Evolutionary conservation across 2,113 vertebrate species (phyloP), one percentile per base, ranked within the genome.

Genomic region (Orycteropus afer): DNA sequence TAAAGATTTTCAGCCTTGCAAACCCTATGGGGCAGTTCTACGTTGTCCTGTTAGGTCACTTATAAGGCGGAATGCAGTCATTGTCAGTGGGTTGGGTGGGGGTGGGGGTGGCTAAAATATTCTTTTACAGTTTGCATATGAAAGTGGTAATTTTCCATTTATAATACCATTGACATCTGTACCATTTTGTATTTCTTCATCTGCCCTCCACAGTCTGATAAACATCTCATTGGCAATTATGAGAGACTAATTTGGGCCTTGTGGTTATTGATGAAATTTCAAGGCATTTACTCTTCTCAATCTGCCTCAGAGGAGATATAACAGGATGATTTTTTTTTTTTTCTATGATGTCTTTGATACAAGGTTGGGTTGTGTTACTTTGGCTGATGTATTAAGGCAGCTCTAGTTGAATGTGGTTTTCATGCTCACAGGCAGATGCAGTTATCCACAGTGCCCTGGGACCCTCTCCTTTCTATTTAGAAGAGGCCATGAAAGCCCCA

Each of bases 181-280:
- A 78, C 59, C 59, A 77, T 49, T 89, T 95, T 79, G 2, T 18
- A 84, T 86, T 2, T 6, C 0, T 23, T 85, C 59, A 11, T 65
- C 89, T 55, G 40, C 23, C 77, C 27, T 78, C 23, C n/a, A 3
- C 47, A 55, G 7, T 87, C 18, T 49, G 5, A 34, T 89, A 25
- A n/a, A 55, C 42, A 22, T 51, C 27, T 40, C 15, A 0, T 25
- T 55, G 83, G 89, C 45, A 7, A 15, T 12, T 40, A 5, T n/a
- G 85, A 91, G n/a, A 45, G 23, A 32, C 49, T 92, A 22, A 93
- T 89, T 93, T 87, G 87, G 49, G n/a, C 18, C 65, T 47, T 77
- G 53, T 76, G 11, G 3, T 91, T 59, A 92, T 49, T 11, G 49
- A 8, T 79, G 74, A 84, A 40, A 89, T 51, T 85, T 61, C 27